Evolutionary conservation across 2,113 vertebrate genomes (phyloP), one percentile per base, ranked within the genome.

Genomic region (Eretmochelys imbricata): DNA sequence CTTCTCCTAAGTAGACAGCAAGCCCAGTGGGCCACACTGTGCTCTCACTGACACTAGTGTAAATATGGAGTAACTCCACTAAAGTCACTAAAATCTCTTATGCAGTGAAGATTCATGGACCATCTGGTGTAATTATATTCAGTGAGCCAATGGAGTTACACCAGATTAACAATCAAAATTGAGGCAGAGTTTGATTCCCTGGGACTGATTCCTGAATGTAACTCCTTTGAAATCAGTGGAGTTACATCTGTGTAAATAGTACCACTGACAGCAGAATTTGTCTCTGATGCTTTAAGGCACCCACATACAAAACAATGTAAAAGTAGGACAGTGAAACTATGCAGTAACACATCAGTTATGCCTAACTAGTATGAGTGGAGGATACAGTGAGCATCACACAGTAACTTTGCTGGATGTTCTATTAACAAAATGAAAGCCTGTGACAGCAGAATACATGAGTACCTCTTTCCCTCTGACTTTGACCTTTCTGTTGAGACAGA

Each of bases 401-500:
- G 1, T 20, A 81, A 10, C 17, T 19, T 2, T 65, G 54, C 75
- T n/a, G 76, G n/a, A 82, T 76, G 92, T 88, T 86, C 82, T 48
- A 75, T 46, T 22, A 87, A 81, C 6, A 38, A 65, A 42, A 82
- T 80, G 90, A 12, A 84, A n/a, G 59, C 86, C 84, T 12, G 2
- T 93, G 89, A 95, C 87, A 91, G 62, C 35, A 72, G 51, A 87
- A 94, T 84, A 88, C 46, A 88, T 54, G 84, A 92, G 84, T 17
- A 83, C 88, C 94, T 83, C 59, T 88, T 96, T 38, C 83, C 90
- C 50, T 46, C 84, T 38, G 42, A 49, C 53, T 96, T 88, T 95
- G 93, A 94, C 95, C 93, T 96, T 96, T 96, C 57, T 55, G 78
- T 8, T 4, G 86, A 94, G 89, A 96, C 78, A 96, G 55, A 49